Percentiles rank a stretch among this genome's conserved stretches.
Conservation (phyloP, 2,797 vertebrate species). For the Synanceia verrucosa region DNA sequence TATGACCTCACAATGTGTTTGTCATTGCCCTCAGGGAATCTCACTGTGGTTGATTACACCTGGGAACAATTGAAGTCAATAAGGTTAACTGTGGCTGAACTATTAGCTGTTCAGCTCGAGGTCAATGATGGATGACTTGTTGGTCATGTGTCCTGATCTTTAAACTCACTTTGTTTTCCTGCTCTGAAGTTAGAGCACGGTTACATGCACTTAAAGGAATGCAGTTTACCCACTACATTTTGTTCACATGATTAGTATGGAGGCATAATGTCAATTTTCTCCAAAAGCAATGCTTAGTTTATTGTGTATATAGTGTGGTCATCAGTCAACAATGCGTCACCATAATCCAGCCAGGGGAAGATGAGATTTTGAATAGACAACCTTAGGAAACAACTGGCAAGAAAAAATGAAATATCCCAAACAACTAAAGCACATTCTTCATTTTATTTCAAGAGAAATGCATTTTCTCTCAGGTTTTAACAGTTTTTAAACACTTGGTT, state of each 20-base stretch:
- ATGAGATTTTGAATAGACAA: too few species aligned
- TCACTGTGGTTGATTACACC: conserved; percentile 52
- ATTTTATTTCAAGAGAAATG: too few species aligned
- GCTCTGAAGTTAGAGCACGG: background rate
- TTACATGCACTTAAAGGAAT: background rate
- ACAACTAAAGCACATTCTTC: too few species aligned
- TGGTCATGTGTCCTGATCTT: conserved; percentile 15
- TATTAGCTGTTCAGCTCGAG: conserved; percentile 20
- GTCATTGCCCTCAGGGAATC: conserved; percentile 27
- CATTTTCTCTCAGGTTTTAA: too few species aligned
- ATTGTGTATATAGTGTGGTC: too few species aligned
- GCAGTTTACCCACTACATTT: background rate
- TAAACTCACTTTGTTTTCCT: conserved; percentile 4
- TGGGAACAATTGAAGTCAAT: conserved; percentile 68
- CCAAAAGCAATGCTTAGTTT: background rate
- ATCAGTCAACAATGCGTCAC: background rate
- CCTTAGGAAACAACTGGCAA: too few species aligned
- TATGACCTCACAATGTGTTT: conserved; percentile 40
- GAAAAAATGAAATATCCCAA: too few species aligned
- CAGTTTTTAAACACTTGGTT: too few species aligned
- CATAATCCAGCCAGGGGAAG: background rate
- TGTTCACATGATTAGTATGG: background rate
- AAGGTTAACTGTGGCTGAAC: conserved; percentile 65
- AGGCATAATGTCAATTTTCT: background rate
- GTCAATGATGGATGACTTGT: conserved; percentile 56